These are phyloP conservation scores for Xylophagus ater DNA, from an alignment of 2,888 invertebrate species.

Conservation along the genomic window DNA sequence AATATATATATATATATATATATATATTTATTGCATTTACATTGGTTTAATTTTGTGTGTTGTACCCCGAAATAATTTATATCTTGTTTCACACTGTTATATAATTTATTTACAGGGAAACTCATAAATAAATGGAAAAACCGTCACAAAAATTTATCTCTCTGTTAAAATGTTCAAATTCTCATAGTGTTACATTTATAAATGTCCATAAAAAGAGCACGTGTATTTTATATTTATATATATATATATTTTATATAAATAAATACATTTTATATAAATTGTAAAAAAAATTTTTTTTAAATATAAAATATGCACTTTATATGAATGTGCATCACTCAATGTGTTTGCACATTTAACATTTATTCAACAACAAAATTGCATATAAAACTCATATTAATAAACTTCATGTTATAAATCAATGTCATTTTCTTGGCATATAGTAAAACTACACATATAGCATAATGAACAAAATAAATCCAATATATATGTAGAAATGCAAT, in stretches of 20 bases:
- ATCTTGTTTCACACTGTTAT: constrained; percentile 17
- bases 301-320: no score
- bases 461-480: no score
- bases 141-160: constrained; percentile 19
- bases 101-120: constrained; percentile 18
- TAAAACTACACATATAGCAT: constrained; percentile 9
- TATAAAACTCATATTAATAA: constrained; percentile 17
- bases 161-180: constrained; percentile 17
- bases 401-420: constrained; percentile 15
- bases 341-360: no score
- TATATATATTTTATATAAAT: no score
- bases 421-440: constrained; percentile 11
- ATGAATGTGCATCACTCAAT: no score
- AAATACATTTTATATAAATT: no score
- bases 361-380: no score
- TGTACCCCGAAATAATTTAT: constrained; percentile 17
- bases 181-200: constrained; percentile 15
- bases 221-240: no score
- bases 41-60: constrained; percentile 10
- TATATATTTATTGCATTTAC: constrained; percentile 11
- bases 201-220: constrained; percentile 12
- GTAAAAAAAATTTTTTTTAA: no score
- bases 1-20: no score
- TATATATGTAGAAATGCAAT: no score
- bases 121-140: constrained; percentile 17